Percentiles rank a stretch among this genome's conserved stretches.
Conservation (phyloP, 2,888 invertebrate species). For the Eupithecia insigniata region DNA sequence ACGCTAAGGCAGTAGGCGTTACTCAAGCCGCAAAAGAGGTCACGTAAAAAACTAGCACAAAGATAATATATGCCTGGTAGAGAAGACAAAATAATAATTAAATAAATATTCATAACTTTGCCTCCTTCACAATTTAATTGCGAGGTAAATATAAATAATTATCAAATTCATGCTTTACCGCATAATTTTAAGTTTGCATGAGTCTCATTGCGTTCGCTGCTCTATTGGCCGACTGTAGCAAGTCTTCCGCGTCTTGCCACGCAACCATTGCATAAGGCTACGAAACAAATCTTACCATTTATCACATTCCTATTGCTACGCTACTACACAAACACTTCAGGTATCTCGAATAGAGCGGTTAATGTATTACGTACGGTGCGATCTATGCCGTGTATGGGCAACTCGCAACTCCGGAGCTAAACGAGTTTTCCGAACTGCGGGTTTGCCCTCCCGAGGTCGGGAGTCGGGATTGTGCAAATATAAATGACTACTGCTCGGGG, state of each 20-base stretch:
- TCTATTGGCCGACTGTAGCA: slow-evolving; percentile 77
- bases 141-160: slow-evolving; percentile 32
- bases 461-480: slow-evolving; percentile 70
- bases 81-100: background rate
- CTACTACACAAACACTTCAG: slow-evolving; percentile 1
- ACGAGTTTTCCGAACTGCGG: slow-evolving; percentile 71
- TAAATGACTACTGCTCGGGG: slow-evolving; percentile 68
- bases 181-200: slow-evolving; percentile 55
- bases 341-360: slow-evolving; percentile 20
- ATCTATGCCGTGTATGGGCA: slow-evolving; percentile 30
- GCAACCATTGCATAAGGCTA: slow-evolving; percentile 70
- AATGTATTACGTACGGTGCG: slow-evolving; percentile 46
- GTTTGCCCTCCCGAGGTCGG: slow-evolving; percentile 69
- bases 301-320: slow-evolving; percentile 35
- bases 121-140: slow-evolving; percentile 20
- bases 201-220: slow-evolving; percentile 67
- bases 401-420: slow-evolving; percentile 57
- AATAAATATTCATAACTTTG: background rate
- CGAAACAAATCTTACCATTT: slow-evolving; percentile 33
- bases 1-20: background rate
- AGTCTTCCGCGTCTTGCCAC: slow-evolving; percentile 78
- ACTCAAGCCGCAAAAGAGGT: background rate
- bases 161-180: slow-evolving; percentile 42
- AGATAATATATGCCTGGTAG: background rate
- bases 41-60: background rate